A percentile compares a stretch with the other conserved stretches of the same genome.
Evolutionary conservation across 1,140 invertebrate species (phyloP).

Genomic region (Telenomus remus): DNA sequence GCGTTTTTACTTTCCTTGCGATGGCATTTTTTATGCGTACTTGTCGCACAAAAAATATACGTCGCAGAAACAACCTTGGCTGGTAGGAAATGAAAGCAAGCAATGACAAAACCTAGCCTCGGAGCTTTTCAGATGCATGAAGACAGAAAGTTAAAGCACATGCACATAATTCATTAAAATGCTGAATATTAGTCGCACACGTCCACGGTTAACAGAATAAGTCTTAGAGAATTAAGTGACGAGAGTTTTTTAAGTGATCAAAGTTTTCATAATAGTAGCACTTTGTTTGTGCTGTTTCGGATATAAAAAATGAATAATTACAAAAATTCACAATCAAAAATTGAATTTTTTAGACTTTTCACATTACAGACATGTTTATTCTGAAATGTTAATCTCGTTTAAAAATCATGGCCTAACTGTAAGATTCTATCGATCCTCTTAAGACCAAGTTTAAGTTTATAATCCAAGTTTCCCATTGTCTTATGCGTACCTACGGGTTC

Average conservation of each 20-base stretch:
- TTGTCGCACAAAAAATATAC: constrained; percentile 46
- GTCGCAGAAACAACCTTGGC: constrained; percentile 41
- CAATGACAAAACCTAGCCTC: constrained; percentile 56
- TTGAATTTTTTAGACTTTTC: no score
- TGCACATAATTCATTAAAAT: constrained; percentile 27
- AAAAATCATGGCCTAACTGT: constrained; percentile 23
- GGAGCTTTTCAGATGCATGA: constrained; percentile 48
- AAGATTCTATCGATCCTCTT: neutral
- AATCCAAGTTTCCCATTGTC: constrained; percentile 30
- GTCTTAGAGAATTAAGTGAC: constrained; percentile 24
- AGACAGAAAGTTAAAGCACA: constrained; percentile 18
- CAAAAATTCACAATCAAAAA: no score
- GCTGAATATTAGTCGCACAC: constrained; percentile 18
- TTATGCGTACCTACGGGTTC: constrained; percentile 12
- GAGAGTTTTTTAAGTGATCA: constrained; percentile 10
- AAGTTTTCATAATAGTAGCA: constrained; percentile 15
- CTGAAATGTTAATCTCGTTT: constrained; percentile 30
- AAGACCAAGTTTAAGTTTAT: constrained; percentile 11
- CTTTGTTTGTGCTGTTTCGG: neutral
- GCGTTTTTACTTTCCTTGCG: constrained; percentile 33
- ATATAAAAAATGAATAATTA: no score
- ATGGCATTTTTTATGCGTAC: constrained; percentile 21
- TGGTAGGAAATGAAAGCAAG: constrained; percentile 57
- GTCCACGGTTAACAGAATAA: constrained; percentile 7
- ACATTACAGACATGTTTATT: constrained; percentile 1